Percentiles rank a stretch among this genome's conserved stretches.
These are phyloP conservation scores for Rhinichthys klamathensis DNA, from an alignment of 2,113 vertebrate genomes.

Conservation along the genomic window DNA sequence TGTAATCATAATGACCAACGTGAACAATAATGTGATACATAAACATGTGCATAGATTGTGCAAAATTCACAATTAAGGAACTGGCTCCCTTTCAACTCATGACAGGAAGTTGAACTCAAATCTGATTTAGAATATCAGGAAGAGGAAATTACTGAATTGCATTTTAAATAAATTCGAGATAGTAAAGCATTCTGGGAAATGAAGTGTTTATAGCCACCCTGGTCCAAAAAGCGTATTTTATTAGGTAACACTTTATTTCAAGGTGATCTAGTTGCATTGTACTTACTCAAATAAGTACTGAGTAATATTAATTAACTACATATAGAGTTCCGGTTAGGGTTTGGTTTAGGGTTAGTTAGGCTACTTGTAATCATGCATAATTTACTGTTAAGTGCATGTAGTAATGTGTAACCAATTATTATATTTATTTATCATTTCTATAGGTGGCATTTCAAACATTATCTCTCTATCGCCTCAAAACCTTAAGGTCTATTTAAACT, in stretches of 20 bases:
- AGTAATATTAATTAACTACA: too few relatives aligned
- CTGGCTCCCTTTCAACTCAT: background rate
- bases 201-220: background rate
- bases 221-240: background rate
- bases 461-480: background rate
- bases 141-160: background rate
- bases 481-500: background rate
- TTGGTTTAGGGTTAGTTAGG: too few relatives aligned
- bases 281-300: too few relatives aligned
- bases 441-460: background rate
- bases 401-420: too few relatives aligned
- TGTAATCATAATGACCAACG: background rate
- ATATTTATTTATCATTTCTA: background rate
- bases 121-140: background rate
- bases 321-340: too few relatives aligned
- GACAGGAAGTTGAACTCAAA: background rate
- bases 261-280: too few relatives aligned
- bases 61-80: background rate
- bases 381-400: too few relatives aligned
- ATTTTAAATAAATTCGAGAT: background rate
- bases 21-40: background rate
- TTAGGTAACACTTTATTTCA: background rate
- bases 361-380: too few relatives aligned
- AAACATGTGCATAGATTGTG: background rate
- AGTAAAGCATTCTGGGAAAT: constrained; percentile 9